These are phyloP conservation scores for Acholoe squamosa DNA, from an alignment of 2,888 invertebrate species.

Conservation along the genomic window DNA sequence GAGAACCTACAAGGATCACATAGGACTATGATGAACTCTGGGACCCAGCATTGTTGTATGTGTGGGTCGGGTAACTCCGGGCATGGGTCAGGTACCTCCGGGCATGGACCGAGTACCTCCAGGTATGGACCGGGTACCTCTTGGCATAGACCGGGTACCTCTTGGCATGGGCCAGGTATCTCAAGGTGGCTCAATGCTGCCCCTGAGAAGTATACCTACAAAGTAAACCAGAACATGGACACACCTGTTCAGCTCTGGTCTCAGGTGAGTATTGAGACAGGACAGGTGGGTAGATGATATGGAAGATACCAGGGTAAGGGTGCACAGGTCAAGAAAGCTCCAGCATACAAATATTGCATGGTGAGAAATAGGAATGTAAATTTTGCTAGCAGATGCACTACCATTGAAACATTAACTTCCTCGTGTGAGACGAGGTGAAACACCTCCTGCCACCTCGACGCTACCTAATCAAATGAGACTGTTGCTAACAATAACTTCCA, in stretches of 20 bases:
- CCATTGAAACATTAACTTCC: too few relatives aligned
- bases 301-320: too few relatives aligned
- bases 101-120: not conserved
- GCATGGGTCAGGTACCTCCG: not conserved
- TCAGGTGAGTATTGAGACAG: not conserved
- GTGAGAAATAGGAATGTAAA: too few relatives aligned
- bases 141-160: not conserved
- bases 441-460: too few relatives aligned
- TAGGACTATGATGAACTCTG: not conserved
- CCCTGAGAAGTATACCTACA: slow-evolving; percentile 21
- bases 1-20: too few relatives aligned
- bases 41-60: not conserved
- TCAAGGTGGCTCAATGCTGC: not conserved
- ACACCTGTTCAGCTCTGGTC: slow-evolving; percentile 27
- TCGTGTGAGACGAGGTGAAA: too few relatives aligned
- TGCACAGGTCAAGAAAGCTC: too few relatives aligned
- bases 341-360: too few relatives aligned
- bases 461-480: too few relatives aligned
- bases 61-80: not conserved
- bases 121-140: not conserved
- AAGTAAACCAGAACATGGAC: slow-evolving; percentile 14
- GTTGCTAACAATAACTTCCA: too few relatives aligned
- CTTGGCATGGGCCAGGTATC: not conserved
- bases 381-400: too few relatives aligned
- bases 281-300: too few relatives aligned